Evolutionary conservation across 2,113 vertebrate genomes (phyloP).

Genomic region (Tauraco erythrolophus): DNA sequence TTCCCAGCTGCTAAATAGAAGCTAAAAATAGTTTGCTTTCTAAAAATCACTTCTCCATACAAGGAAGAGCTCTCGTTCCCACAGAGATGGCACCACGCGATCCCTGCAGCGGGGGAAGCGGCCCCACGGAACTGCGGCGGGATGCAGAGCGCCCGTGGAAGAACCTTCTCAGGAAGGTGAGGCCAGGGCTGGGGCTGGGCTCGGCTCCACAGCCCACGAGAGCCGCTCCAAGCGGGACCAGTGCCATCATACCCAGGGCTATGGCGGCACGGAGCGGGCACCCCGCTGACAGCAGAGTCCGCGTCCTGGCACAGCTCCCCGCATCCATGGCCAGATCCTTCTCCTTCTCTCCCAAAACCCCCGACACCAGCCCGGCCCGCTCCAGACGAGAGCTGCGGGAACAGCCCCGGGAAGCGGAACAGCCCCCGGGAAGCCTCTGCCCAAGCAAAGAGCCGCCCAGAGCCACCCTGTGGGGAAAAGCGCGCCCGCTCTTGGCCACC

Average conservation of each 20-base stretch:
- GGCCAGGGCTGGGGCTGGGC: rapidly evolving
- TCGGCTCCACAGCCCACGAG: rapidly evolving
- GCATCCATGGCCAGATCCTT: not conserved
- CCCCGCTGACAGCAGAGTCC: rapidly evolving
- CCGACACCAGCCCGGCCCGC: rapidly evolving
- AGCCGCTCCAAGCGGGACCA: rapidly evolving
- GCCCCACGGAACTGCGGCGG: rapidly evolving
- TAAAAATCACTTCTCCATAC: not conserved
- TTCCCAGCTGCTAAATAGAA: not conserved
- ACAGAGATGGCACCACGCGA: not conserved
- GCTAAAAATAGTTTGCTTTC: slow-evolving; percentile 15
- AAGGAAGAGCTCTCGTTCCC: not conserved
- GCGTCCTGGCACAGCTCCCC: rapidly evolving
- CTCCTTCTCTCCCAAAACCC: not conserved
- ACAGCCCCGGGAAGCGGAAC: not conserved
- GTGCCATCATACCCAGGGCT: rapidly evolving
- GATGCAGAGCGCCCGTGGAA: not conserved
- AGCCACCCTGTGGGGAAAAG: too few species aligned
- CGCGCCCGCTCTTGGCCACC: too few species aligned
- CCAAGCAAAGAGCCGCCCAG: too few species aligned
- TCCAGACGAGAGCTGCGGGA: too few species aligned
- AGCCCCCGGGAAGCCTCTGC: too few species aligned
- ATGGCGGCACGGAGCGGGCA: rapidly evolving
- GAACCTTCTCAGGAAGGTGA: rapidly evolving
- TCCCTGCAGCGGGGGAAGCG: not conserved